Conservation (phyloP, 2,888 invertebrate genomes). For the Drosophila percnosoma region DNA sequence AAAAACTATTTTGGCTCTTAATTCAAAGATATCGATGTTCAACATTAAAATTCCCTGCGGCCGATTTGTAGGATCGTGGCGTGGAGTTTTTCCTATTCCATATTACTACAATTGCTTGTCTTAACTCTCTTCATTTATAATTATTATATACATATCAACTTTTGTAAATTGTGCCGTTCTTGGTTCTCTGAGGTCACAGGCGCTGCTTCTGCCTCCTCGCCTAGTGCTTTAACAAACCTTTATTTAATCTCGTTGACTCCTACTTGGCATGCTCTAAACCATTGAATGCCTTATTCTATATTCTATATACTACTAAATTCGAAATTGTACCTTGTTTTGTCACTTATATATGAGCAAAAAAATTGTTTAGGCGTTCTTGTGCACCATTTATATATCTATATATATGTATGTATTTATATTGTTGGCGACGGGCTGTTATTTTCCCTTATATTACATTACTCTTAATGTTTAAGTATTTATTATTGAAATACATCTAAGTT, state of each 20-base stretch:
- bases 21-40: conserved; percentile 29
- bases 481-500: conserved; percentile 42
- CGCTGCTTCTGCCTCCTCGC: conserved; percentile 35
- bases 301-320: conserved; percentile 30
- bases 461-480: conserved; percentile 33
- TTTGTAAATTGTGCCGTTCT: conserved; percentile 39
- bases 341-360: conserved; percentile 29
- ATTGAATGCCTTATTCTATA: conserved; percentile 20
- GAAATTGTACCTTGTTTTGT: conserved; percentile 21
- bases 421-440: conserved; percentile 46
- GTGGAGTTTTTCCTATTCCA: conserved; percentile 24
- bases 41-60: background rate
- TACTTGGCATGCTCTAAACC: conserved; percentile 45
- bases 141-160: conserved; percentile 15
- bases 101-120: conserved; percentile 37
- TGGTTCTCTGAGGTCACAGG: conserved; percentile 36
- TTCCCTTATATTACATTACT: conserved; percentile 4
- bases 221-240: conserved; percentile 28
- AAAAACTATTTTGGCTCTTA: conserved; percentile 78
- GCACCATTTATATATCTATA: conserved; percentile 17
- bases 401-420: conserved; percentile 35
- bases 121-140: conserved; percentile 26
- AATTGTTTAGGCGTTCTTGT: conserved; percentile 10
- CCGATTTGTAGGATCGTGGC: conserved; percentile 33
- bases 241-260: conserved; percentile 8